A percentile compares a stretch with the other conserved stretches of the same genome.
Evolutionary conservation across 2,113 vertebrate species (phyloP).

Genomic region (Syrrhaptes paradoxus): DNA sequence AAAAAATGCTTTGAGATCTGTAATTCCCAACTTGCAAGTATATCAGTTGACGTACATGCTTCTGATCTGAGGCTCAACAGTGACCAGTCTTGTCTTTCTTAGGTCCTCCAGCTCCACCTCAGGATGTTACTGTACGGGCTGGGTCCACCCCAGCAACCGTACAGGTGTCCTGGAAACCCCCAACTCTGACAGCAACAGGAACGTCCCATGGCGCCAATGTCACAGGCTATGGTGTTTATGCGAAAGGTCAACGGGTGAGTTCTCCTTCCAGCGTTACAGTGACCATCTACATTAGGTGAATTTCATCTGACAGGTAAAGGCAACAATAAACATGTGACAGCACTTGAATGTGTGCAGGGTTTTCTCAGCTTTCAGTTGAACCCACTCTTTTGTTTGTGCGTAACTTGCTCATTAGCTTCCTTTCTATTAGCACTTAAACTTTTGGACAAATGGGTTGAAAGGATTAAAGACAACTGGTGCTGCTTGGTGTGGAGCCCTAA

Average conservation of each 20-base stretch:
- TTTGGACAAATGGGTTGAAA: neutral
- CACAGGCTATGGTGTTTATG: conserved; percentile 92
- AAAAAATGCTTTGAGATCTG: neutral
- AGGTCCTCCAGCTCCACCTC: conserved; percentile 93
- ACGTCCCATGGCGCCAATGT: conserved; percentile 94
- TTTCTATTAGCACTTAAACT: neutral
- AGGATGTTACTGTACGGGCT: conserved; percentile 86
- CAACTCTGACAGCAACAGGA: conserved; percentile 83
- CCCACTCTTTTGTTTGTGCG: neutral
- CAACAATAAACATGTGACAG: neutral
- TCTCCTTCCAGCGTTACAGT: neutral
- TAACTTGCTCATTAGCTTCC: neutral
- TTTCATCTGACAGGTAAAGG: neutral
- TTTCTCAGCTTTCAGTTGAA: neutral
- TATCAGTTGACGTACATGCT: neutral
- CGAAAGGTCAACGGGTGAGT: conserved; percentile 92
- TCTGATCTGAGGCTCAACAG: neutral
- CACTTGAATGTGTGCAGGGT: neutral
- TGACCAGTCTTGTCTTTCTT: neutral
- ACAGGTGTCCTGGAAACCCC: conserved; percentile 92
- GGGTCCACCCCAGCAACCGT: conserved; percentile 81
- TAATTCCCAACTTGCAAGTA: neutral
- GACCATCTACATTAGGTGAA: neutral
- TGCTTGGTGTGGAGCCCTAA: neutral
- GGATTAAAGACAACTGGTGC: neutral